A percentile compares a stretch with the other conserved stretches of the same genome.
phyloP scores from a whole-genome alignment of 2,113 vertebrate species.

The Pollachius pollachius region DNA sequence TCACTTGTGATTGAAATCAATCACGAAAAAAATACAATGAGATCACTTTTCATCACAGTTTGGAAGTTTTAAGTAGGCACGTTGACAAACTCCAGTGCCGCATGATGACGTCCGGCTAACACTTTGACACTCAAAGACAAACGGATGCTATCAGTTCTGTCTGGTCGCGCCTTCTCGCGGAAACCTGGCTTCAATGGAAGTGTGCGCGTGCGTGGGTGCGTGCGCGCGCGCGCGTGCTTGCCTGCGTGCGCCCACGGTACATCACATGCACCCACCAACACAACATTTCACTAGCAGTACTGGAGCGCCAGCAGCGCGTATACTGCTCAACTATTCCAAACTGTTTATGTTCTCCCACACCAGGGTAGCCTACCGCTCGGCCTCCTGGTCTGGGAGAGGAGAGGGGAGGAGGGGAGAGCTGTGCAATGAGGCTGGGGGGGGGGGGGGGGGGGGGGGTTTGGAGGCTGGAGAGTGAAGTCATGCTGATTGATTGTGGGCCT shows the following conservation, averaged over 20 bases:
- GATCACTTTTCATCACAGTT: no score
- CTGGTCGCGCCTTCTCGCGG: no score
- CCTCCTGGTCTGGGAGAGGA: conserved; percentile 28
- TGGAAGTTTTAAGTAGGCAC: no score
- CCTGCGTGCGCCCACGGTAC: background rate
- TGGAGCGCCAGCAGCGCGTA: no score
- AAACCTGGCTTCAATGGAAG: background rate
- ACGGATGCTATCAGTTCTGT: no score
- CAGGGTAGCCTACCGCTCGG: background rate
- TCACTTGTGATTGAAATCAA: no score
- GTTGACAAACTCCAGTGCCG: no score
- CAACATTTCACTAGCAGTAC: background rate
- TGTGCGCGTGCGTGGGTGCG: background rate
- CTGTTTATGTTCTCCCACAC: conserved; percentile 22
- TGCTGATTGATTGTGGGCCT: conserved; percentile 68
- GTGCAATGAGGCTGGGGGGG: conserved; percentile 19
- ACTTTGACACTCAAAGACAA: no score
- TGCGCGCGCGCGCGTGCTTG: background rate
- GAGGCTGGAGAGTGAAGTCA: conserved; percentile 69
- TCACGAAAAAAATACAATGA: no score
- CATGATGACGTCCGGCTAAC: no score
- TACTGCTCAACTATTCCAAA: background rate
- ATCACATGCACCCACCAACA: background rate
- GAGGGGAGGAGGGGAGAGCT: background rate
- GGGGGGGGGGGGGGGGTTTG: conserved; percentile 39